Evolutionary conservation across 1,140 invertebrate species (phyloP), one percentile per base, ranked within the genome.

Genomic region (Drosophila ogumai): DNA sequence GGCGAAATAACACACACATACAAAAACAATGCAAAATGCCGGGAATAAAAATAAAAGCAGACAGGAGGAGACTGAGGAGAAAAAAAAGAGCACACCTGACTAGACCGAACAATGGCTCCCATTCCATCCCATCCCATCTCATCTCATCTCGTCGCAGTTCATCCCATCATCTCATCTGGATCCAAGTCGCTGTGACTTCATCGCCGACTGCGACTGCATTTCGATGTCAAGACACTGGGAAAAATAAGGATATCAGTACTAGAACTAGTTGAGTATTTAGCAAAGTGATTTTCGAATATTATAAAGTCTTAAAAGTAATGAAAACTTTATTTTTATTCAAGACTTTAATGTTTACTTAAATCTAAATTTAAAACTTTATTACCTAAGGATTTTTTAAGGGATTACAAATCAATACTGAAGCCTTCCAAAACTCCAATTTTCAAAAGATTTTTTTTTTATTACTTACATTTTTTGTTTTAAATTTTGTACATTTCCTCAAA

Each of bases 71-170:
- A 34, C 17, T 19, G 10, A 9, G 34, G 13, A 22, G 34, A 22
- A 10, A 22, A 36, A 38, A 22, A 55, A 34, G 52, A 55, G 34
- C 52, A 55, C 52, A 55, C 52, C 52, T 55, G 52, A 55, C 52
- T 55, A 55, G 52, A 55, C 52, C 52, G 52, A 55, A 55, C 52
- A 55, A 55, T 55, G 52, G 52, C 32, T 55, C 34, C 52, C 52
- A 81, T 73, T 66, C 69, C 71, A 79, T 58, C 69, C 69, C 71
- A 79, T 58, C 69, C 38, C 55, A 72, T 28, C 54, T 57, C 78
- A 71, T 38, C 44, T 78, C 65, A 43, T 34, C 58, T 75, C 41
- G 59, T 63, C 36, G 25, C 57, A 44, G 52, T 55, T 55, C 52
- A 55, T 55, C 52, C 52, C 52, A 55, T 55, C 52, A 55, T 55